phyloP scores from a whole-genome alignment of 2,113 vertebrate species.

The Excalfactoria chinensis region DNA sequence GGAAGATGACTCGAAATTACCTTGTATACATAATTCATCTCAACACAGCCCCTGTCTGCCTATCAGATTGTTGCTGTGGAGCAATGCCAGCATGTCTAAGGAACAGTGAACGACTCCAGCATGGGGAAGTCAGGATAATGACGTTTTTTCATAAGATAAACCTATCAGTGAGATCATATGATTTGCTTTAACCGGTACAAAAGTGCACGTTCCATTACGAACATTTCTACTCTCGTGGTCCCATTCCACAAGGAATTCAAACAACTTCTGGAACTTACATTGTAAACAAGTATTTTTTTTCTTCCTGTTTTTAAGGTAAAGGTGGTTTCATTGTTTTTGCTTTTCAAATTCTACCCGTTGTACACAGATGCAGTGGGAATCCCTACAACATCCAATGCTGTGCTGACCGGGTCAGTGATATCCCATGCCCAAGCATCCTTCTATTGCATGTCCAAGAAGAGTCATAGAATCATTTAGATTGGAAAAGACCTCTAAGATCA shows the following conservation, averaged over 20 bases:
- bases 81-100: neutral
- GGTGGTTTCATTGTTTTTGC: neutral
- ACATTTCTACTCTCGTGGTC: neutral
- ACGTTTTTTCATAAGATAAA: neutral
- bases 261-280: neutral
- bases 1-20: neutral
- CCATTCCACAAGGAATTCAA: neutral
- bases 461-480: no score
- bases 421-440: accelerated
- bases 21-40: neutral
- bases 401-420: neutral
- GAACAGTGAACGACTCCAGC: neutral
- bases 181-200: neutral
- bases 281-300: neutral
- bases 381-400: accelerated
- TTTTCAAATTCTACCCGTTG: neutral
- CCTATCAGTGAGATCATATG: neutral
- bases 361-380: neutral
- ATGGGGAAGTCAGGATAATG: accelerated
- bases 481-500: no score
- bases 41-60: neutral
- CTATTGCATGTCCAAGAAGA: no score
- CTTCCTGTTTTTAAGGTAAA: neutral
- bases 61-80: neutral
- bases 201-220: neutral